These are phyloP conservation scores for Mirza zaza DNA, from an alignment of 2,113 vertebrate species.

Conservation along the genomic window DNA sequence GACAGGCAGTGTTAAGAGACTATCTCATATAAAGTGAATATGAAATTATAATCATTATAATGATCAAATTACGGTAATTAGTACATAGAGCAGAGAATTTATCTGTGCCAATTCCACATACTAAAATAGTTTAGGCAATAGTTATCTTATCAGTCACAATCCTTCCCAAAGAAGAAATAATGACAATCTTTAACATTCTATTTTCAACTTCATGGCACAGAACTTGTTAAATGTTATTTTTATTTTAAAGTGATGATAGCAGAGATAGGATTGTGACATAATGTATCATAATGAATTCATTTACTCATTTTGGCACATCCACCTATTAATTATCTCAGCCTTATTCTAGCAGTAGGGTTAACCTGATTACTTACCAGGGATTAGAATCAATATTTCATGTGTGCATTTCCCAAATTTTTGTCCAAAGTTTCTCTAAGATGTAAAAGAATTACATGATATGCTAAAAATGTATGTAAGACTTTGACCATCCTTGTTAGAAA, in stretches of 20 bases:
- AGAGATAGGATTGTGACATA: conserved; percentile 64
- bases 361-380: conserved; percentile 35
- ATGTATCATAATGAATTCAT: conserved; percentile 47
- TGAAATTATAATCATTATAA: conserved; percentile 82
- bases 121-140: conserved; percentile 77
- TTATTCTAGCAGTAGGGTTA: conserved; percentile 15
- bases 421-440: not conserved
- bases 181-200: conserved; percentile 72
- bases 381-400: conserved; percentile 50
- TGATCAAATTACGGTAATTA: conserved; percentile 82
- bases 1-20: conserved; percentile 71
- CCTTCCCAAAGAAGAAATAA: conserved; percentile 68
- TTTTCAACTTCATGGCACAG: conserved; percentile 59
- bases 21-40: conserved; percentile 75
- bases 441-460: not conserved
- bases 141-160: conserved; percentile 77
- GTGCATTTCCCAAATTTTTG: conserved; percentile 3
- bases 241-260: conserved; percentile 66
- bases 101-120: conserved; percentile 73
- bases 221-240: conserved; percentile 75
- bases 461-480: not conserved
- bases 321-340: conserved; percentile 58
- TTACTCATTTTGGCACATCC: conserved; percentile 45
- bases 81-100: conserved; percentile 71
- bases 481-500: not conserved